Percentiles rank a stretch among this genome's conserved stretches.
These are phyloP conservation scores for Bombus waltoni DNA, from an alignment of 1,140 invertebrate species.

Conservation along the genomic window DNA sequence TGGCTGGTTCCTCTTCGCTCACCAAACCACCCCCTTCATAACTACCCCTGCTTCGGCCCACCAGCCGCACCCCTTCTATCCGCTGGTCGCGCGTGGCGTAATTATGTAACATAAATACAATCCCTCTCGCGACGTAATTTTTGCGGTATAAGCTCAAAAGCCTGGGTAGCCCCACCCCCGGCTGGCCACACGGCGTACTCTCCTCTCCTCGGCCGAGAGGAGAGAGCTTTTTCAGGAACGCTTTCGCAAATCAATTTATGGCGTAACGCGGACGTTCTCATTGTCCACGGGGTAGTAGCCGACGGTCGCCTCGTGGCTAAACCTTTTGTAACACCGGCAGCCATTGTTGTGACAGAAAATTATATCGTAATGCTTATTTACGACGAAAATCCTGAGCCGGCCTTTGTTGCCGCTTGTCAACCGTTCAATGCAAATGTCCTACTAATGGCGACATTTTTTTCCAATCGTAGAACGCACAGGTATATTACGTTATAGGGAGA, in stretches of 20 bases:
- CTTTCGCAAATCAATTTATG: slow-evolving; percentile 83
- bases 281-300: slow-evolving; percentile 72
- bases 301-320: slow-evolving; percentile 76
- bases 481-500: not conserved
- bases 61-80: slow-evolving; percentile 43
- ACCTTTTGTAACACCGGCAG: slow-evolving; percentile 78
- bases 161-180: slow-evolving; percentile 59
- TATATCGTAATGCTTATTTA: slow-evolving; percentile 79
- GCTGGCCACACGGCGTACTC: not conserved
- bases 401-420: slow-evolving; percentile 56
- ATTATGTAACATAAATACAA: slow-evolving; percentile 83
- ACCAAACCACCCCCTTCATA: not conserved
- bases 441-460: slow-evolving; percentile 28
- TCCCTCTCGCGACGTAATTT: slow-evolving; percentile 81
- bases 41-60: not conserved
- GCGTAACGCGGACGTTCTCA: slow-evolving; percentile 78
- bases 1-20: not conserved
- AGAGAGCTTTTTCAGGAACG: slow-evolving; percentile 79
- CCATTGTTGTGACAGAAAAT: slow-evolving; percentile 83
- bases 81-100: slow-evolving; percentile 71
- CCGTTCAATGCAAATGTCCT: slow-evolving; percentile 59
- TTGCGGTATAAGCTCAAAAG: slow-evolving; percentile 82
- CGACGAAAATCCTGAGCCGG: slow-evolving; percentile 56
- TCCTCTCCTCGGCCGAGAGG: slow-evolving; percentile 59
- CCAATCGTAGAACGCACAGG: not conserved